These are phyloP conservation scores for Andricus grossulariae DNA, from an alignment of 1,140 invertebrate genomes.

Conservation along the genomic window DNA sequence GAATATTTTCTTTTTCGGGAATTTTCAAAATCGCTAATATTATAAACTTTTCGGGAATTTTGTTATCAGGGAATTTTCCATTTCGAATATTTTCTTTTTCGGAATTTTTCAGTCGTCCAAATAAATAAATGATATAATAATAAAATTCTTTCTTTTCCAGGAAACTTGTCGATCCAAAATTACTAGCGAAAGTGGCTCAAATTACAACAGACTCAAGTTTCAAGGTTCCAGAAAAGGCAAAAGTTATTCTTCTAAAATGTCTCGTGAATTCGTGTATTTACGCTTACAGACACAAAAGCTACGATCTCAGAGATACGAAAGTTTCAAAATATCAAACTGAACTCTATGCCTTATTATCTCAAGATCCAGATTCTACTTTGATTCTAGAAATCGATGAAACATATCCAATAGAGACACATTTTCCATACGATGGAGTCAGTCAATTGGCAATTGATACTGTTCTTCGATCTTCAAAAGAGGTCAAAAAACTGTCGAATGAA, in stretches of 20 bases:
- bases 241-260: constrained; percentile 62
- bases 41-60: no score
- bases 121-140: constrained; percentile 26
- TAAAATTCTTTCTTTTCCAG: constrained; percentile 50
- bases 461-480: constrained; percentile 21
- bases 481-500: constrained; percentile 41
- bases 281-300: constrained; percentile 46
- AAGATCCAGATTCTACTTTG: constrained; percentile 36
- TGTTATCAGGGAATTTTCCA: no score
- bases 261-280: constrained; percentile 63
- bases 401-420: constrained; percentile 47
- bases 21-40: no score
- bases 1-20: no score
- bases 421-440: constrained; percentile 61
- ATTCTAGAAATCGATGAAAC: constrained; percentile 31
- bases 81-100: no score
- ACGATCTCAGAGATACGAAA: constrained; percentile 34
- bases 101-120: no score
- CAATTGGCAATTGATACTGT: constrained; percentile 56
- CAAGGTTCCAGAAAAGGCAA: constrained; percentile 47
- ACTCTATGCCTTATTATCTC: background rate
- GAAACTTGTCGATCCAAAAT: constrained; percentile 38
- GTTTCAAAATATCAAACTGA: constrained; percentile 19
- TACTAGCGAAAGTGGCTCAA: constrained; percentile 60
- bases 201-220: constrained; percentile 45